Conservation (phyloP, 2,113 vertebrate species). For the Nestor notabilis region DNA sequence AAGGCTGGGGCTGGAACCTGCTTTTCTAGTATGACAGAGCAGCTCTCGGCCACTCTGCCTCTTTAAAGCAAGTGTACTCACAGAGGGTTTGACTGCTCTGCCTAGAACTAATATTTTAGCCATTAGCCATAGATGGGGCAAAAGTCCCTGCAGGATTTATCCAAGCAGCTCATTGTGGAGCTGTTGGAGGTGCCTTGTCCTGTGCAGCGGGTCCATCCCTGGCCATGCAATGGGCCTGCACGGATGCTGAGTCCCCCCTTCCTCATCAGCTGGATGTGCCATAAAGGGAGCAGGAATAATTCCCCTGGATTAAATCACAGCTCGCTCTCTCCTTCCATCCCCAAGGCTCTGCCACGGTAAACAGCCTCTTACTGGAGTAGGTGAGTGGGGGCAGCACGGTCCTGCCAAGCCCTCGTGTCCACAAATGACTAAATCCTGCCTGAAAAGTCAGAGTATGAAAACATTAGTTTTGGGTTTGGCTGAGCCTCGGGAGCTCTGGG, state of each 20-base stretch:
- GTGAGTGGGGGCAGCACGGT: neutral
- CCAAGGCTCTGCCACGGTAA: neutral
- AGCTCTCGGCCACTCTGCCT: neutral
- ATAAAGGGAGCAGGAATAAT: accelerated
- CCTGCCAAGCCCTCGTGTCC: slow-evolving; percentile 45
- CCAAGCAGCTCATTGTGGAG: neutral
- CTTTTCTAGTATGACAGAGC: neutral
- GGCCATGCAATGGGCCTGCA: accelerated
- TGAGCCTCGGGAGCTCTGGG: neutral
- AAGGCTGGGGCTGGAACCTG: neutral
- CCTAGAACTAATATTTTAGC: neutral
- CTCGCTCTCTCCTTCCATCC: neutral
- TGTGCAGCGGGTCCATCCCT: accelerated
- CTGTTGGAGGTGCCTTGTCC: neutral
- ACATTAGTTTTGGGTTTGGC: slow-evolving; percentile 56
- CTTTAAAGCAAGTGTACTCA: neutral
- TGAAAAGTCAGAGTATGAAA: slow-evolving; percentile 50
- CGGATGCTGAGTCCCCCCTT: neutral
- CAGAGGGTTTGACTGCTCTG: neutral
- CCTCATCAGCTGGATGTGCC: neutral
- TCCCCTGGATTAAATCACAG: neutral
- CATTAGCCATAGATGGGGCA: neutral
- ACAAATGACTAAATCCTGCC: slow-evolving; percentile 61
- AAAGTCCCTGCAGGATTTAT: neutral
- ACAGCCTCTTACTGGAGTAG: neutral